Evolutionary conservation across 2,888 invertebrate species (phyloP).

Genomic region (Brachylomia viminalis): DNA sequence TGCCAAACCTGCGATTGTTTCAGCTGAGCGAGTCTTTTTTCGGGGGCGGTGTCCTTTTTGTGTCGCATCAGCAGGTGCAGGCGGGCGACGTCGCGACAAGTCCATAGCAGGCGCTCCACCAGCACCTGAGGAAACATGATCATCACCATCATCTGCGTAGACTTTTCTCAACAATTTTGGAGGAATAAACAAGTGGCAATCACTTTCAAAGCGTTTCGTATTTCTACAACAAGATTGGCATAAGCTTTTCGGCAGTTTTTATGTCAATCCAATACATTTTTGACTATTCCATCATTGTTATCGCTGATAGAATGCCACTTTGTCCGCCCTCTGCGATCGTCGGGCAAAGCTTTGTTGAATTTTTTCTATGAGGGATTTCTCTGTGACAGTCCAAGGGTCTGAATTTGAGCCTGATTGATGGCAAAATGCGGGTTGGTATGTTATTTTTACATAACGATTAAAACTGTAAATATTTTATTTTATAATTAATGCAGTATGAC

Average conservation of each 20-base stretch:
- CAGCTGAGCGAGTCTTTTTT: conserved; percentile 85
- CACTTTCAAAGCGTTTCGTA: too few species aligned
- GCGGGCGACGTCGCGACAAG: conserved; percentile 90
- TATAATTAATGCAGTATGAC: neutral
- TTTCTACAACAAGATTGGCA: too few species aligned
- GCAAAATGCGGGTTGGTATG: neutral
- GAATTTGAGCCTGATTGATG: neutral
- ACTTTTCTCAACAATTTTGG: too few species aligned
- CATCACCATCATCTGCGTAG: too few species aligned
- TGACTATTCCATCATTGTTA: too few species aligned
- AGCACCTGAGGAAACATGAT: conserved; percentile 75
- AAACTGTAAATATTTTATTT: neutral
- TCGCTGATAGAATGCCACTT: too few species aligned
- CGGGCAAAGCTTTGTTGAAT: neutral
- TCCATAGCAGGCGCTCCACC: conserved; percentile 92
- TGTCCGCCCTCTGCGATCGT: too few species aligned
- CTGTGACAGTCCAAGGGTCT: neutral
- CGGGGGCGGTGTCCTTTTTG: conserved; percentile 87
- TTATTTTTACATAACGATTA: neutral
- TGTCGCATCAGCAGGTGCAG: conserved; percentile 91
- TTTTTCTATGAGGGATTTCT: neutral
- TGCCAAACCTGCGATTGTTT: conserved; percentile 86
- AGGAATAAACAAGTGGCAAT: too few species aligned
- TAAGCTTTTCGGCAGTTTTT: too few species aligned
- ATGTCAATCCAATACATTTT: too few species aligned